Evolutionary conservation across 2,888 invertebrate genomes (phyloP).

Genomic region (Machimus rusticus): DNA sequence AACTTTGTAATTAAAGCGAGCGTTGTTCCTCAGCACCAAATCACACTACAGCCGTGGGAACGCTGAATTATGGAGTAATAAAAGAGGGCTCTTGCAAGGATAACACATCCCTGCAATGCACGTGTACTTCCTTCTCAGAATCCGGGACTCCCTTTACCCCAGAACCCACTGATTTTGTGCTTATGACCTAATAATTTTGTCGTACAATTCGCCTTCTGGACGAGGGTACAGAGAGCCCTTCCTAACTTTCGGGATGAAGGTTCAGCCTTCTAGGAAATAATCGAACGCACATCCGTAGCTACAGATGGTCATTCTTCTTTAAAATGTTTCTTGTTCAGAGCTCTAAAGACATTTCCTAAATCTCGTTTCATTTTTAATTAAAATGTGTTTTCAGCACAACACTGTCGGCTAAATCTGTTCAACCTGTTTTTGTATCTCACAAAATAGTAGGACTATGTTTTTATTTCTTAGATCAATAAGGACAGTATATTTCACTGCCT

Average conservation of each 20-base stretch:
- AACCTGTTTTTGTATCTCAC: neutral
- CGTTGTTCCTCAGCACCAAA: neutral
- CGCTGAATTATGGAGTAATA: conserved; percentile 3
- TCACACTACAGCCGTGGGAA: neutral
- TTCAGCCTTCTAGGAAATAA: neutral
- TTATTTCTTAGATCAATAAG: no score
- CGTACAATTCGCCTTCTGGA: neutral
- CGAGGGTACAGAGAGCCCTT: neutral
- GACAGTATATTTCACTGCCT: no score
- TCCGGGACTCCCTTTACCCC: neutral
- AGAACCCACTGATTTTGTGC: neutral
- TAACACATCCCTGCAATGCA: neutral
- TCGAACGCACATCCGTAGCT: neutral
- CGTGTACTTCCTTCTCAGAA: neutral
- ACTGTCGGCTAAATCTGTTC: neutral
- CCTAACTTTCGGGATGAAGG: neutral
- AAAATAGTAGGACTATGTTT: no score
- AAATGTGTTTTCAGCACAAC: neutral
- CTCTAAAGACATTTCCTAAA: neutral
- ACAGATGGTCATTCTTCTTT: neutral
- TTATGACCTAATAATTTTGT: neutral
- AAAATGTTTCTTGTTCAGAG: neutral
- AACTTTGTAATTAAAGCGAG: conserved; percentile 25
- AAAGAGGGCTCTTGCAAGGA: neutral
- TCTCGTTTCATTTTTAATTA: neutral